Conservation (phyloP, 2,113 vertebrate species). For the Bubo blakistoni region DNA sequence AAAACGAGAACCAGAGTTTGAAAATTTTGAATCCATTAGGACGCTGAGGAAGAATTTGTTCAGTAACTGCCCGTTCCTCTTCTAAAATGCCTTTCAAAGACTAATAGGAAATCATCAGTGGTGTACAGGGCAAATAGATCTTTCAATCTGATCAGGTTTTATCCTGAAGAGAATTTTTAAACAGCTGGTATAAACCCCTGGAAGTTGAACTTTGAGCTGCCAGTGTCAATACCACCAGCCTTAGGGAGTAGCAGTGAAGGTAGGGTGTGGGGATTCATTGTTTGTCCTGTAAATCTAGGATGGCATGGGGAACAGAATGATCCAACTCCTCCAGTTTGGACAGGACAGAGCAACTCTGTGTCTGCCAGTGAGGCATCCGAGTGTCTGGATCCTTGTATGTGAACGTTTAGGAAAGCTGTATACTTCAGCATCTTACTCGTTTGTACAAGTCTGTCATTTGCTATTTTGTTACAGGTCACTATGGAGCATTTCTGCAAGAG, state of each 20-base stretch:
- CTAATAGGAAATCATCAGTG: not conserved
- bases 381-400: not conserved
- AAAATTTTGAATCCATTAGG: not conserved
- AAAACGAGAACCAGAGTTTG: not conserved
- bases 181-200: not conserved
- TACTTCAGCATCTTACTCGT: not conserved
- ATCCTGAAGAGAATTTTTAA: not conserved
- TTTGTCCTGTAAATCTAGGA: not conserved
- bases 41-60: not conserved
- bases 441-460: not conserved
- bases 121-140: not conserved
- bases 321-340: not conserved
- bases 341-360: not conserved
- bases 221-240: not conserved
- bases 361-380: not conserved
- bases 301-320: not conserved
- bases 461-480: slow-evolving; percentile 79
- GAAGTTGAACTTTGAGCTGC: not conserved
- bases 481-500: slow-evolving; percentile 94
- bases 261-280: not conserved
- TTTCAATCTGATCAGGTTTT: not conserved
- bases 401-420: not conserved
- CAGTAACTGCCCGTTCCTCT: not conserved
- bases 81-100: not conserved
- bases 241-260: not conserved